A percentile compares a stretch with the other conserved stretches of the same genome.
These are phyloP conservation scores for Mormyrus hasselquistii DNA, from an alignment of 2,797 vertebrate genomes.

Conservation along the genomic window DNA sequence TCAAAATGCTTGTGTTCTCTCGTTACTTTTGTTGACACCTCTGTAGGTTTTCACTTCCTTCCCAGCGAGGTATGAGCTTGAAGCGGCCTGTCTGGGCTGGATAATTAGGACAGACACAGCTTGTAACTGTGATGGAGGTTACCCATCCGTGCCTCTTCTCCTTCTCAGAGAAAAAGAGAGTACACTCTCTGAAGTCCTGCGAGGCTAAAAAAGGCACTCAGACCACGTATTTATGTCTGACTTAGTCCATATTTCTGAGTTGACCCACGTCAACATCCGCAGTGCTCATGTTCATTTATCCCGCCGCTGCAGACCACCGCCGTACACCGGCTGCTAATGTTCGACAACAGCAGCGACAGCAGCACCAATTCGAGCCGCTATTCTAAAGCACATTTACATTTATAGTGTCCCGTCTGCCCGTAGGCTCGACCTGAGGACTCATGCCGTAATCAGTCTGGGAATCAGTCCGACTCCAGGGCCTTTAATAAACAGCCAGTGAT, in stretches of 20 bases:
- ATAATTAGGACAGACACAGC: slow-evolving; percentile 5
- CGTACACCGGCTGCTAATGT: background rate
- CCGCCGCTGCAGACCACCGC: background rate
- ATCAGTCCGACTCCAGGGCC: background rate
- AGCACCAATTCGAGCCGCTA: background rate
- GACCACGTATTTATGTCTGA: background rate
- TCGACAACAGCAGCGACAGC: background rate
- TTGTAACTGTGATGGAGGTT: background rate
- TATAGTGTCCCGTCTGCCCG: background rate
- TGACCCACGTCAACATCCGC: background rate
- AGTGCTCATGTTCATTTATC: background rate
- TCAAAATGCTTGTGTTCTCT: background rate
- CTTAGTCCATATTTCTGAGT: background rate
- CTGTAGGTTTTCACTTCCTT: background rate
- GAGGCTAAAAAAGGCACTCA: background rate
- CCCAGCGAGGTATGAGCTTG: background rate
- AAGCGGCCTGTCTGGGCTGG: background rate
- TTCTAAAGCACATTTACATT: background rate
- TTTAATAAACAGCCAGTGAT: background rate
- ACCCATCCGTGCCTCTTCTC: background rate
- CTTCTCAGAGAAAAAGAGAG: background rate
- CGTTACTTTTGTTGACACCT: background rate
- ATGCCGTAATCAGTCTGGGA: background rate
- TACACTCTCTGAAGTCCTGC: background rate
- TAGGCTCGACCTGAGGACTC: background rate